Base-by-base conservation (phyloP, 2,113 vertebrate species). In the Myotis lucifugus region DNA sequence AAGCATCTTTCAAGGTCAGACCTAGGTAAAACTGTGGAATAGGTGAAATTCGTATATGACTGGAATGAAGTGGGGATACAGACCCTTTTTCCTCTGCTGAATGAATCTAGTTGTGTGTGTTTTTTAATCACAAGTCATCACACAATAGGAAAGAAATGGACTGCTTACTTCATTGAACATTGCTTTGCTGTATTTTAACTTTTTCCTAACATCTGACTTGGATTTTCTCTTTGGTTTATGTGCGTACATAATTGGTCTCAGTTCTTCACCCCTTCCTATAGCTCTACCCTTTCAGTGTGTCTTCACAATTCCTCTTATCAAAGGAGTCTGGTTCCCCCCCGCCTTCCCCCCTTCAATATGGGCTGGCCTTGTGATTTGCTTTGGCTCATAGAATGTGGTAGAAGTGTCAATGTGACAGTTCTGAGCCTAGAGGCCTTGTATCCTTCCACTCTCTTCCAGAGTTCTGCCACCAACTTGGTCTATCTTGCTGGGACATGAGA, bases 1-100 rank as follows among this genome's bases (percentile, higher is more conserved):
- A 85, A 91, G 37, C 69, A n/a, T 72, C 50, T 81, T 93, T 83
- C 50, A 86, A 95, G 89, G 74, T 94, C 64, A 95, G 29, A 84
- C 19, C 6, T n/a, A 54, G 48, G 59, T 77, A 92, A 97, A 96
- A 95, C 85, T 83, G 18, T 88, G 48, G 37, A 69, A 66, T 29
- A 73, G 48, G 83, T 82, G 11, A n/a, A 54, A 37, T 92, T 88
- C 29, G 8, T 95, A 46, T 86, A 93, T 88, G 85, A 12, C 67
- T 94, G 50, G 46, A 40, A 78, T 67, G 27, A 91, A 59, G 27
- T 83, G 11, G 14, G 3, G 12, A 4, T 79, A 42, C 8, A 95
- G 70, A 64, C 5, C 13, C 14, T 82, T 93, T 87, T 83, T 79
- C 46, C 14, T 90, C 34, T 90, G n/a, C 11, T 92, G 70, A 90